Evolutionary conservation across 2,888 invertebrate species (phyloP).

Genomic region (Temnothorax unifasciatus): DNA sequence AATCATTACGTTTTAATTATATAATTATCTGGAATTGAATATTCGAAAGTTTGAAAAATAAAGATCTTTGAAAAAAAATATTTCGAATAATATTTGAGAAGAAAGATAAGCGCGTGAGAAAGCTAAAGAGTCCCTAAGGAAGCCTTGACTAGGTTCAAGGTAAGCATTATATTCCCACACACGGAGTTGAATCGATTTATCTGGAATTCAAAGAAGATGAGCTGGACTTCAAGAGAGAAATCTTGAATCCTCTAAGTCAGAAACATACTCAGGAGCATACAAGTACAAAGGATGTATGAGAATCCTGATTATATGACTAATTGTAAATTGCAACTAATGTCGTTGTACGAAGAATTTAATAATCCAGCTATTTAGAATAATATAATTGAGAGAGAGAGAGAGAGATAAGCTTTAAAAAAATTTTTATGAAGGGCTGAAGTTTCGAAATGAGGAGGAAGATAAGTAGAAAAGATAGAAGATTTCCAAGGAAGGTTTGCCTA

Average conservation of each 20-base stretch:
- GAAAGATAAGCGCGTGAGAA: slow-evolving; percentile 8
- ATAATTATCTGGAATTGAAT: neutral
- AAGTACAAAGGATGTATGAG: neutral
- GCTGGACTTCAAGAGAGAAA: neutral
- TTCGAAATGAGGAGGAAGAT: neutral
- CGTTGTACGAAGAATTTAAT: neutral
- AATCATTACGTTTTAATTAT: slow-evolving; percentile 9
- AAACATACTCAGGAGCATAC: neutral
- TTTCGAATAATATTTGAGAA: neutral
- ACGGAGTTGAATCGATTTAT: slow-evolving; percentile 41
- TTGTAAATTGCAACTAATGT: neutral
- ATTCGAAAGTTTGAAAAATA: neutral
- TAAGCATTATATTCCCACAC: slow-evolving; percentile 5
- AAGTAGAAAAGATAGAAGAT: neutral
- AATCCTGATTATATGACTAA: neutral
- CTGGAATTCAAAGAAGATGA: slow-evolving; percentile 12
- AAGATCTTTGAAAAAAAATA: neutral
- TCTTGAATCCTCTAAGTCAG: slow-evolving; percentile 9
- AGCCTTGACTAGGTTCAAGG: neutral
- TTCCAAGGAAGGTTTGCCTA: neutral
- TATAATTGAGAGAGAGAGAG: neutral
- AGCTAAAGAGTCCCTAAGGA: slow-evolving; percentile 18
- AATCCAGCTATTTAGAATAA: neutral
- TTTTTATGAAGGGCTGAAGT: neutral
- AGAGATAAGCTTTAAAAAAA: neutral